A percentile compares a stretch with the other conserved stretches of the same genome.
These are phyloP conservation scores for Scaeva pyrastri DNA, from an alignment of 2,888 invertebrate species.

Conservation along the genomic window DNA sequence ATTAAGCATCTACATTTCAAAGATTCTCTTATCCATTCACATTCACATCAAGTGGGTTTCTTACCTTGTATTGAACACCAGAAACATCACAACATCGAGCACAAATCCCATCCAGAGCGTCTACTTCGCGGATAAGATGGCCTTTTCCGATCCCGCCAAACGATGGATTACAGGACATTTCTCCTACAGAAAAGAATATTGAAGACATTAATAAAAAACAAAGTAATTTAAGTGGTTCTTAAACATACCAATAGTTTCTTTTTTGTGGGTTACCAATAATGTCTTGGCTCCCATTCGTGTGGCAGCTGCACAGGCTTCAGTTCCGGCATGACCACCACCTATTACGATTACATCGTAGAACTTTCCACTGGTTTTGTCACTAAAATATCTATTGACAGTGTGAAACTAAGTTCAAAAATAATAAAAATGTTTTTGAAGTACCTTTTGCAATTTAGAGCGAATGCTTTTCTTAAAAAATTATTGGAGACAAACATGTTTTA, in stretches of 20 bases:
- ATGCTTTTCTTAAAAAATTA: conserved; percentile 26
- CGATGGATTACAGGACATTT: conserved; percentile 97
- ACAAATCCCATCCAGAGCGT: conserved; percentile 94
- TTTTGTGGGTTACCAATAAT: conserved; percentile 92
- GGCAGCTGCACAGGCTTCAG: conserved; percentile 93
- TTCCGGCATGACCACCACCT: conserved; percentile 96
- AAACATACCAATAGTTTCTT: conserved; percentile 89
- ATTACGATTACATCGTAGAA: conserved; percentile 91
- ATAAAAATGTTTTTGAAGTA: background rate
- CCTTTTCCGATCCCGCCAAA: conserved; percentile 97
- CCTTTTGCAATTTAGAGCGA: conserved; percentile 46
- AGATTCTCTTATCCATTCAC: background rate
- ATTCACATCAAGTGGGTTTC: background rate
- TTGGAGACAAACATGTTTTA: conserved; percentile 41
- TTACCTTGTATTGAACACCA: conserved; percentile 91
- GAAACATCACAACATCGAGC: conserved; percentile 91
- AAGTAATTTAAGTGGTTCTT: conserved; percentile 41
- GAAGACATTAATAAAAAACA: background rate
- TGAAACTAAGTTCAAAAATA: background rate
- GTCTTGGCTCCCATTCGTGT: conserved; percentile 93
- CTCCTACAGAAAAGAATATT: conserved; percentile 85
- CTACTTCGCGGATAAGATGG: conserved; percentile 93
- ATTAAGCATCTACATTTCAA: conserved; percentile 87
- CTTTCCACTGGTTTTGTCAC: conserved; percentile 26
- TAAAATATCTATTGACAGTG: conserved; percentile 53